Base-by-base conservation (phyloP, 2,113 vertebrate genomes). In the Lates calcarifer region DNA sequence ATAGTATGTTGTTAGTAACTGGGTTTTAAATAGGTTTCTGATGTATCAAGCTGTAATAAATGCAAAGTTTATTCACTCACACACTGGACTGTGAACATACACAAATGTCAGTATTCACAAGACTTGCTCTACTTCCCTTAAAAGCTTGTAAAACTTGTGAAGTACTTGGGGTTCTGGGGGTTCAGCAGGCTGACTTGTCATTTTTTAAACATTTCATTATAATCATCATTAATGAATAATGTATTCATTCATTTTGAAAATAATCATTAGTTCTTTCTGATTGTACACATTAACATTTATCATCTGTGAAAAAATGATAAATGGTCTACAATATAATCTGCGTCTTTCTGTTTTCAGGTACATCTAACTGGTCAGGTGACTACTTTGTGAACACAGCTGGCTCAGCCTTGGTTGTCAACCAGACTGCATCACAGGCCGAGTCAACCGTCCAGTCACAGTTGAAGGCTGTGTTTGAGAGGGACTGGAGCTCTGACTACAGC, bases 341-440 rank as follows among this genome's bases (percentile, higher is more conserved):
- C 65, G n/a, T 41, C 1, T 17, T 77, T 57, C 20, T 24, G n/a
- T 67, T 45, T 12, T 37, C 71, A 98, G 97, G 97, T 14, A 98
- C 97, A 0, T 98, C 97, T 24, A 98, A 98, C 94, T 98, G 97
- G 97, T 97, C 97, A 0, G 97, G 97, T 0, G 97, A 95, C 86
- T 98, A 98, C 90, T 98, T 98, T 18, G 53, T 91, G 2, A 91
- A 62, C 88, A 98, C 97, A 0, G 96, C 97, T 0, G 97, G 97
- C 0, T 93, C 95, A 1, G 96, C 96, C 0, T 68, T 98, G 82
- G 95, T 97, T 39, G 93, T 98, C 81, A 96, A 95, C 11, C 95
- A 96, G 93, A 94, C 91, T 0, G 90, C 82, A 0, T 80, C 90
- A 0, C 22, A 47, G 6, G 70, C 86, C 0, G 86, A 74, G 17